Evolutionary conservation across 2,797 vertebrate species (phyloP).

Genomic region (Scyliorhinus canicula): DNA sequence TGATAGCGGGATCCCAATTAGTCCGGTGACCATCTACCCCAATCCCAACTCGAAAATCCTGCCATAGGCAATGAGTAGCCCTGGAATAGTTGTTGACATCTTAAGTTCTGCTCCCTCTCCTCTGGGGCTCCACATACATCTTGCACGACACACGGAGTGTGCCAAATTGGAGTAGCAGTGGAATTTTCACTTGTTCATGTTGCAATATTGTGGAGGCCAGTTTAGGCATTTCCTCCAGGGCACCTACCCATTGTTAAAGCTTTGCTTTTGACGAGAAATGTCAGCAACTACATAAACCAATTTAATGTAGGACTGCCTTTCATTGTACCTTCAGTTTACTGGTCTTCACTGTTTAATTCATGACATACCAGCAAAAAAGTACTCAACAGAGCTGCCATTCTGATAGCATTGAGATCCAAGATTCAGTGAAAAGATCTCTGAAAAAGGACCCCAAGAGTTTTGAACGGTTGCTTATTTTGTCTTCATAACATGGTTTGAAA

Average conservation of each 20-base stretch:
- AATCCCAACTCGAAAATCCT: not conserved
- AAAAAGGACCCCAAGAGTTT: not conserved
- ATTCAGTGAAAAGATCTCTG: not conserved
- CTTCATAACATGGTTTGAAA: not conserved
- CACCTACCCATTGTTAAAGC: not conserved
- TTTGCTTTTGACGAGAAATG: not conserved
- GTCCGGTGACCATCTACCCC: not conserved
- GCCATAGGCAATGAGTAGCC: not conserved
- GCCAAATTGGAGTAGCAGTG: not conserved
- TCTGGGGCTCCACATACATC: not conserved
- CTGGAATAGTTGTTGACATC: not conserved
- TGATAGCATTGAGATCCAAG: not conserved
- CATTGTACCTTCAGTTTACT: not conserved
- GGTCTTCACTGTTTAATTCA: not conserved
- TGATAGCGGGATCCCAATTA: not conserved
- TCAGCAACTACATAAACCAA: not conserved
- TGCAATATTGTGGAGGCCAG: not conserved
- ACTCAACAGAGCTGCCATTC: not conserved
- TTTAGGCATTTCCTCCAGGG: not conserved
- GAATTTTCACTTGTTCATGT: not conserved
- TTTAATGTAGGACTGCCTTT: not conserved
- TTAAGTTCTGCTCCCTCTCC: not conserved
- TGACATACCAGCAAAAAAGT: not conserved
- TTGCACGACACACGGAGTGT: not conserved
- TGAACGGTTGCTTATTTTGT: not conserved